These are phyloP conservation scores for Rhineura floridana DNA, from an alignment of 2,113 vertebrate species.

Conservation along the genomic window DNA sequence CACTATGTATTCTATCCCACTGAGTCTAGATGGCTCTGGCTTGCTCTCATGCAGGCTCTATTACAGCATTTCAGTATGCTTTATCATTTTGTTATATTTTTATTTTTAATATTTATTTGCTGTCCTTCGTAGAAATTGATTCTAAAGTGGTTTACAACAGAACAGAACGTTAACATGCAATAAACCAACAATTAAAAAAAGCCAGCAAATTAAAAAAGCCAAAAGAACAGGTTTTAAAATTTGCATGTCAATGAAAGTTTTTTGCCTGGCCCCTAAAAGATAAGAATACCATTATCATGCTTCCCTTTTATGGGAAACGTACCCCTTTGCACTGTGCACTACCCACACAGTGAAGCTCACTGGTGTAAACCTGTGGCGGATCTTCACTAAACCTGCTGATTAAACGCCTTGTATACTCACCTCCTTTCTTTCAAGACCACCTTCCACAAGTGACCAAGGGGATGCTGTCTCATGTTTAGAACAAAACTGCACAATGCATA, in stretches of 20 bases:
- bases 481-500: neutral
- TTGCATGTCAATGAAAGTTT: no score
- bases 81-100: neutral
- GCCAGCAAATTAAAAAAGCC: no score
- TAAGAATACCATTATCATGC: no score
- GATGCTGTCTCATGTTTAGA: neutral
- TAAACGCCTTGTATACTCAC: neutral
- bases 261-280: neutral
- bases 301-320: neutral
- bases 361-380: neutral
- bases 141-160: no score
- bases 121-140: no score
- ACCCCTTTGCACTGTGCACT: neutral
- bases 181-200: no score
- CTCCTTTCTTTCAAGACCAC: neutral
- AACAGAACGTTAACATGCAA: no score
- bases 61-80: neutral
- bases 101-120: no score
- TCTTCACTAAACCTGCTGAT: neutral
- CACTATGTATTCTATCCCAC: neutral
- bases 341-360: neutral
- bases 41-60: neutral
- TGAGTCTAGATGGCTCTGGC: neutral
- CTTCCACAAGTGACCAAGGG: neutral
- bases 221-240: no score